Percentiles rank a stretch among this genome's conserved stretches.
These are phyloP conservation scores for Acrobeloides nanus DNA, from an alignment of 2,888 invertebrate species.

Conservation along the genomic window DNA sequence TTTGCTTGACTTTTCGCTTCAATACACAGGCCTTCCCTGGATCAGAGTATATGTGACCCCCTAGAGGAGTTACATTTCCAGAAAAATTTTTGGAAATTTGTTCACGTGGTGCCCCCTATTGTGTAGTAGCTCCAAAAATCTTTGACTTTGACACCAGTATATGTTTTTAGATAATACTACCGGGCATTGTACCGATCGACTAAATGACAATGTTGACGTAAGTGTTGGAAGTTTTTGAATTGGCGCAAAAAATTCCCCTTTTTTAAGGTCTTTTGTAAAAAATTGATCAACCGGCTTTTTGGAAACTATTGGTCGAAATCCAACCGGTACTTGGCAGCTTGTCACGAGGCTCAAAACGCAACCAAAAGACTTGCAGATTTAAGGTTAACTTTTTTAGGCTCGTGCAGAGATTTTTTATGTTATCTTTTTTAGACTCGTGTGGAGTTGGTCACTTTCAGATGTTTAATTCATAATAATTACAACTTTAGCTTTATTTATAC, in stretches of 20 bases:
- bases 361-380: slow-evolving; percentile 45
- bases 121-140: too few species aligned
- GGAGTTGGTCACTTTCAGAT: background rate
- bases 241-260: background rate
- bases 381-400: slow-evolving; percentile 23
- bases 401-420: background rate
- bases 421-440: slow-evolving; percentile 1
- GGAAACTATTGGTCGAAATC: slow-evolving; percentile 51
- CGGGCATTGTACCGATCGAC: slow-evolving; percentile 39
- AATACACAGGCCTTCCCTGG: too few species aligned
- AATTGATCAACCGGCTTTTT: slow-evolving; percentile 48
- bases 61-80: too few species aligned
- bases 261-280: slow-evolving; percentile 52
- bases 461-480: too few species aligned
- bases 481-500: background rate
- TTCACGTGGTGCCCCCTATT: too few species aligned
- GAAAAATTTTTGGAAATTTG: too few species aligned
- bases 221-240: slow-evolving; percentile 6
- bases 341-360: slow-evolving; percentile 34
- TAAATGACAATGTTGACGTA: slow-evolving; percentile 52
- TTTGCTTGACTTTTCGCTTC: too few species aligned
- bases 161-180: slow-evolving; percentile 33
- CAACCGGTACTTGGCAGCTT: slow-evolving; percentile 51
- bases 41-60: too few species aligned
- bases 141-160: too few species aligned